phyloP scores from a whole-genome alignment of 2,113 vertebrate genomes.

The Takifugu flavidus region DNA sequence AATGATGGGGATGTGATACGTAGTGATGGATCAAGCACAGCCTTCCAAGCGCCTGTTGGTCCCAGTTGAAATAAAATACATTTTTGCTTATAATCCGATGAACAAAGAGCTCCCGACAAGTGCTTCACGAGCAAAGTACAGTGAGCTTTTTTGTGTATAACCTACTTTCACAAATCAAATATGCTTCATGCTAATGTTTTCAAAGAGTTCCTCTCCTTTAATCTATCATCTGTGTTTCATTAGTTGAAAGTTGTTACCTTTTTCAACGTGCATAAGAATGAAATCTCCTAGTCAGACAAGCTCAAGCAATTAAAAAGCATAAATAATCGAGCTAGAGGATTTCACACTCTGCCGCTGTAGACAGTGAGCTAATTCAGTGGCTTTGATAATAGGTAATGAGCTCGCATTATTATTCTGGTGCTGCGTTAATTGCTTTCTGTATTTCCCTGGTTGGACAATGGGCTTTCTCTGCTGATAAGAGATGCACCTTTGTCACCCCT shows the following conservation, averaged over 20 bases:
- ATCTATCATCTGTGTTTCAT: slow-evolving; percentile 73
- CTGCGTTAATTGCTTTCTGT: slow-evolving; percentile 81
- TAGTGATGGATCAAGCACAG: slow-evolving; percentile 18
- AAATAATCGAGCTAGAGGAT: slow-evolving; percentile 77
- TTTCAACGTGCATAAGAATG: slow-evolving; percentile 68
- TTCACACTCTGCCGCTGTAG: slow-evolving; percentile 73
- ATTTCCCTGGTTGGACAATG: slow-evolving; percentile 78
- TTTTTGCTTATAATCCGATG: slow-evolving; percentile 68
- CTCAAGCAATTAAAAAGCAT: slow-evolving; percentile 76
- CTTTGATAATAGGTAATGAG: slow-evolving; percentile 82
- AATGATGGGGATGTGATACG: slow-evolving; percentile 36
- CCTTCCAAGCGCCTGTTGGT: slow-evolving; percentile 39
- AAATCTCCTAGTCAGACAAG: slow-evolving; percentile 75
- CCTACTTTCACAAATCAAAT: slow-evolving; percentile 70
- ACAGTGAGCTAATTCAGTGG: slow-evolving; percentile 78
- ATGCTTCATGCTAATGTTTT: slow-evolving; percentile 68
- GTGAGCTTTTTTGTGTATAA: slow-evolving; percentile 58
- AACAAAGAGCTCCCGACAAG: slow-evolving; percentile 63
- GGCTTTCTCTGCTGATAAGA: slow-evolving; percentile 76
- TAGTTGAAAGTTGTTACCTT: slow-evolving; percentile 73
- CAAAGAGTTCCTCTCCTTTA: slow-evolving; percentile 68
- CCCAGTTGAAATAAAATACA: slow-evolving; percentile 52
- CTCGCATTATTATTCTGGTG: slow-evolving; percentile 77
- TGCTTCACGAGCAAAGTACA: slow-evolving; percentile 46
- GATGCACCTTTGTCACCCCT: slow-evolving; percentile 75